phyloP scores from a whole-genome alignment of 2,113 vertebrate species.

The Dryoscopus gambensis region DNA sequence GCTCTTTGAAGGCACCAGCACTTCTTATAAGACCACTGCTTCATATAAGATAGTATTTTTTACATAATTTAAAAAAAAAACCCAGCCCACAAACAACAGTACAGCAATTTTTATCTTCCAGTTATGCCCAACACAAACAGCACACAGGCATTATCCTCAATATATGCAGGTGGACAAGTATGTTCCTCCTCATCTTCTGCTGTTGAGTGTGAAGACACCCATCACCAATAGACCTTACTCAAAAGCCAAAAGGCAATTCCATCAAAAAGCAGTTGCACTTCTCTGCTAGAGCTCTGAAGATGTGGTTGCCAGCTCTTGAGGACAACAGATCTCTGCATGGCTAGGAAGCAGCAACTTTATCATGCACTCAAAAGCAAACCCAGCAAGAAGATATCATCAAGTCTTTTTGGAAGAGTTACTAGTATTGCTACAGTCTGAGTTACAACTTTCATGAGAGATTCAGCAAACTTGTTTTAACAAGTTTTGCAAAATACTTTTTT shows the following conservation, averaged over 20 bases:
- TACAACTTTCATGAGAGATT: neutral
- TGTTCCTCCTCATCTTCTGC: neutral
- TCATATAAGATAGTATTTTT: neutral
- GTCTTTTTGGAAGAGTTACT: neutral
- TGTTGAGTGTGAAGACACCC: neutral
- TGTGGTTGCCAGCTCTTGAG: neutral
- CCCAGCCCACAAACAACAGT: fast-evolving
- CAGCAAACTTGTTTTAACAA: neutral
- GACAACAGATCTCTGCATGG: fast-evolving
- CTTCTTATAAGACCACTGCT: neutral
- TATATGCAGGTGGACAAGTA: neutral
- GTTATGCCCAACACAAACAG: neutral
- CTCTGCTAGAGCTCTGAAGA: neutral
- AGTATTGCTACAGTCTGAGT: neutral
- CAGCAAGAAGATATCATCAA: neutral
- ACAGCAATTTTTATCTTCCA: neutral
- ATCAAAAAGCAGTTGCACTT: neutral
- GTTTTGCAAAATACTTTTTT: neutral
- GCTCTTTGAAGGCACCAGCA: neutral
- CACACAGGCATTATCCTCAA: neutral
- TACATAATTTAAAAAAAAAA: neutral
- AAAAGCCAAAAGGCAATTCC: neutral
- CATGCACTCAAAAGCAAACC: neutral
- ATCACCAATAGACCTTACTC: neutral
- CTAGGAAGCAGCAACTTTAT: neutral